A percentile compares a stretch with the other conserved stretches of the same genome.
Evolutionary conservation across 1,140 invertebrate species (phyloP).

Genomic region (Prorops nasuta): DNA sequence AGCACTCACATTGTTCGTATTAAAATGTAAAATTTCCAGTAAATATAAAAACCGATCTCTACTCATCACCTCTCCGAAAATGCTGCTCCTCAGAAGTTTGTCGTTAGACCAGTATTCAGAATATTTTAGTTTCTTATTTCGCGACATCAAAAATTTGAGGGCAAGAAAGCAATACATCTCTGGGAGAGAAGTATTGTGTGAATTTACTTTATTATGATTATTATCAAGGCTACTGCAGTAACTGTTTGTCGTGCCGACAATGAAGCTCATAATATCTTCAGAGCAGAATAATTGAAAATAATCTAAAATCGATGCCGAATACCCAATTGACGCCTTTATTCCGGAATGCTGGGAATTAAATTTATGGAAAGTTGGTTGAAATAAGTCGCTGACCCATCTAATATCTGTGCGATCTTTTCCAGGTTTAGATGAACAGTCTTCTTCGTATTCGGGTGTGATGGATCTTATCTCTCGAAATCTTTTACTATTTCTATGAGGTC

Average conservation of each 20-base stretch:
- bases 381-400: slow-evolving; percentile 4
- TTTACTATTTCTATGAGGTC: slow-evolving; percentile 11
- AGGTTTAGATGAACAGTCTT: slow-evolving; percentile 1
- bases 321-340: slow-evolving; percentile 9
- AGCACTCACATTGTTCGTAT: slow-evolving; percentile 6
- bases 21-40: slow-evolving; percentile 17
- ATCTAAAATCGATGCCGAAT: slow-evolving; percentile 7
- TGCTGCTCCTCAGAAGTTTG: slow-evolving; percentile 7
- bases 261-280: slow-evolving; percentile 10
- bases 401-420: background rate
- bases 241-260: slow-evolving; percentile 8
- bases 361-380: slow-evolving; percentile 10
- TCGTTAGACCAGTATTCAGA: slow-evolving; percentile 17
- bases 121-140: slow-evolving; percentile 13
- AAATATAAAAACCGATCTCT: slow-evolving; percentile 14
- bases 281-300: slow-evolving; percentile 12
- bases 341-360: slow-evolving; percentile 1
- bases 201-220: slow-evolving; percentile 3
- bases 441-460: slow-evolving; percentile 4
- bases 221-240: slow-evolving; percentile 1
- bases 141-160: slow-evolving; percentile 13
- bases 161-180: slow-evolving; percentile 19
- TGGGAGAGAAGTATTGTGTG: slow-evolving; percentile 4
- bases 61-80: slow-evolving; percentile 14
- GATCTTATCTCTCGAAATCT: slow-evolving; percentile 8